Conservation (phyloP, 1,140 invertebrate species). For the Drosophila prosaltans region DNA sequence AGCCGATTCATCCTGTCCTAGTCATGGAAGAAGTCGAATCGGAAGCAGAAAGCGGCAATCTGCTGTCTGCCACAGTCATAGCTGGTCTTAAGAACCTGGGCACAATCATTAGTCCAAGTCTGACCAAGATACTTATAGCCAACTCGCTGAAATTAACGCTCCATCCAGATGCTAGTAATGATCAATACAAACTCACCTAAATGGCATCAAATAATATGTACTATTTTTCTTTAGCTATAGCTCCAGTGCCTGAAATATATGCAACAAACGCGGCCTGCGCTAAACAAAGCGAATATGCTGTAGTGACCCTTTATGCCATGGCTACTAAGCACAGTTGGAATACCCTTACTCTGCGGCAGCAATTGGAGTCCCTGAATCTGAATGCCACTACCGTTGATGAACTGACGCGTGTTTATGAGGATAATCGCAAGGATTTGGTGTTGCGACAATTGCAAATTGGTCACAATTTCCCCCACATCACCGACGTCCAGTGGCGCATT, state of each 20-base stretch:
- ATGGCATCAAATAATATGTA: no score
- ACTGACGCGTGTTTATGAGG: conserved; percentile 67
- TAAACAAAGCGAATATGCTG: conserved; percentile 80
- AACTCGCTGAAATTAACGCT: conserved; percentile 75
- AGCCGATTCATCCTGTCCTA: neutral
- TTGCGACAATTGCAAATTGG: conserved; percentile 71
- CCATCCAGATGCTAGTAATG: conserved; percentile 76
- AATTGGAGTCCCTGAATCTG: conserved; percentile 56
- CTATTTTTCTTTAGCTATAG: conserved; percentile 54
- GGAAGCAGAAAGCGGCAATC: conserved; percentile 13
- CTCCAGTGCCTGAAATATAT: conserved; percentile 79
- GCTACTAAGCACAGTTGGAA: conserved; percentile 74
- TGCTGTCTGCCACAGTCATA: conserved; percentile 69
- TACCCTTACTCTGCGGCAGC: conserved; percentile 42
- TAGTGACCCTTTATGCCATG: conserved; percentile 68
- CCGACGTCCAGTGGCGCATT: conserved; percentile 80
- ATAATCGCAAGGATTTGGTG: conserved; percentile 65
- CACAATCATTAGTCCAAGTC: conserved; percentile 43
- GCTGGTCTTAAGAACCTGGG: conserved; percentile 72
- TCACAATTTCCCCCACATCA: conserved; percentile 72
- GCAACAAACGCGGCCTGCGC: conserved; percentile 67
- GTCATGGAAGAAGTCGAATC: conserved; percentile 10
- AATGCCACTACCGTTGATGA: conserved; percentile 58
- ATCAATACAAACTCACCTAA: neutral
- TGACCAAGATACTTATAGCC: conserved; percentile 68